phyloP scores from a whole-genome alignment of 2,888 invertebrate genomes.

The Perizoma affinitatum region DNA sequence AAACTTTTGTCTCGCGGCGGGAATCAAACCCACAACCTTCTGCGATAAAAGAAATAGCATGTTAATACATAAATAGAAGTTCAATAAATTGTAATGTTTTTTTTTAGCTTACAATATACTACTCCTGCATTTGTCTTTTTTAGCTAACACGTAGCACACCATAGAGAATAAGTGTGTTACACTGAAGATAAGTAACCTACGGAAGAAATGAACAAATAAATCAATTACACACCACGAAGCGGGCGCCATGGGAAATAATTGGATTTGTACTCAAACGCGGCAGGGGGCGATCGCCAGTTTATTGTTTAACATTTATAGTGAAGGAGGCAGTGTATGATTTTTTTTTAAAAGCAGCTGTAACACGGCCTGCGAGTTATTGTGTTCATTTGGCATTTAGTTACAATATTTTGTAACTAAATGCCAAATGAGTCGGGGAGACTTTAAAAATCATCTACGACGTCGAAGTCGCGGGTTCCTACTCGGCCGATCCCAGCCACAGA shows the following conservation, averaged over 20 bases:
- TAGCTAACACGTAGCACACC: constrained; percentile 23
- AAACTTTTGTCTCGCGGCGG: too few relatives aligned
- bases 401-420: too few relatives aligned
- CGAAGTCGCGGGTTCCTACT: too few relatives aligned
- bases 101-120: not conserved
- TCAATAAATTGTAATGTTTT: too few relatives aligned
- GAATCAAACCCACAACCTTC: too few relatives aligned
- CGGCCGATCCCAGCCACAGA: too few relatives aligned
- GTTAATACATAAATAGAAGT: too few relatives aligned
- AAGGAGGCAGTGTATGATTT: constrained; percentile 1
- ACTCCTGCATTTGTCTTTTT: not conserved
- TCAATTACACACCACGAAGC: constrained; percentile 73
- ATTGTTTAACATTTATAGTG: constrained; percentile 61
- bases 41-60: too few relatives aligned
- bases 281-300: constrained; percentile 65
- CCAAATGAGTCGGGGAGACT: too few relatives aligned
- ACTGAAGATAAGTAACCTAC: constrained; percentile 48
- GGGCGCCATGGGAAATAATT: constrained; percentile 72
- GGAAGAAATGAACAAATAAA: constrained; percentile 76
- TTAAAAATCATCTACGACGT: too few relatives aligned
- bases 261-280: constrained; percentile 71
- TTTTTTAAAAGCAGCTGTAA: not conserved
- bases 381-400: too few relatives aligned
- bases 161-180: constrained; percentile 48
- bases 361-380: too few relatives aligned